Evolutionary conservation across 2,888 invertebrate species (phyloP).

Genomic region (Endomychus coccineus): DNA sequence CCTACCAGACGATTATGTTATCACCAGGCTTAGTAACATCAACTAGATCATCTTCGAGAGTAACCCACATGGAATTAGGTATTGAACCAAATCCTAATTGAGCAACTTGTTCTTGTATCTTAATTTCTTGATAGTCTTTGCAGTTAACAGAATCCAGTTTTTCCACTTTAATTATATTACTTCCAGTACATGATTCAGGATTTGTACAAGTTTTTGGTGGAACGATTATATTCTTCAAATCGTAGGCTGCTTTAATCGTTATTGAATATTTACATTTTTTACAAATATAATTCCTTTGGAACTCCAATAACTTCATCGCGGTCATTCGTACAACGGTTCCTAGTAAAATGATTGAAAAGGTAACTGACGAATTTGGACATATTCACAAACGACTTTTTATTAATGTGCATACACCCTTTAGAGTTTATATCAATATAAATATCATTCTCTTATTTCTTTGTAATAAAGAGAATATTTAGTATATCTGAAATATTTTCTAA

Average conservation of each 20-base stretch:
- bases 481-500: too few relatives aligned
- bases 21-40: slow-evolving; percentile 85
- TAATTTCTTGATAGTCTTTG: slow-evolving; percentile 80
- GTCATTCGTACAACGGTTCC: slow-evolving; percentile 76
- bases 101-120: slow-evolving; percentile 74
- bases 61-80: slow-evolving; percentile 69
- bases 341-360: slow-evolving; percentile 28
- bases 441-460: background rate
- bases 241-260: slow-evolving; percentile 60
- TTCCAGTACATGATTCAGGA: slow-evolving; percentile 51
- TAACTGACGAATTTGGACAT: too few relatives aligned
- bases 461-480: too few relatives aligned
- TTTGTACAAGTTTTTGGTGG: slow-evolving; percentile 50
- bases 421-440: background rate
- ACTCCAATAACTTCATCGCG: slow-evolving; percentile 68
- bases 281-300: slow-evolving; percentile 66
- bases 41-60: slow-evolving; percentile 78
- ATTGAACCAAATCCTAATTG: slow-evolving; percentile 64
- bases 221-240: slow-evolving; percentile 40
- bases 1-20: slow-evolving; percentile 74
- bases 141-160: slow-evolving; percentile 56
- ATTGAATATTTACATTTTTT: slow-evolving; percentile 66
- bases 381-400: too few relatives aligned
- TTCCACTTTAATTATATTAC: slow-evolving; percentile 48
- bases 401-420: too few relatives aligned